Evolutionary conservation across 2,113 vertebrate species (phyloP).

Genomic region (Jacana jacana): DNA sequence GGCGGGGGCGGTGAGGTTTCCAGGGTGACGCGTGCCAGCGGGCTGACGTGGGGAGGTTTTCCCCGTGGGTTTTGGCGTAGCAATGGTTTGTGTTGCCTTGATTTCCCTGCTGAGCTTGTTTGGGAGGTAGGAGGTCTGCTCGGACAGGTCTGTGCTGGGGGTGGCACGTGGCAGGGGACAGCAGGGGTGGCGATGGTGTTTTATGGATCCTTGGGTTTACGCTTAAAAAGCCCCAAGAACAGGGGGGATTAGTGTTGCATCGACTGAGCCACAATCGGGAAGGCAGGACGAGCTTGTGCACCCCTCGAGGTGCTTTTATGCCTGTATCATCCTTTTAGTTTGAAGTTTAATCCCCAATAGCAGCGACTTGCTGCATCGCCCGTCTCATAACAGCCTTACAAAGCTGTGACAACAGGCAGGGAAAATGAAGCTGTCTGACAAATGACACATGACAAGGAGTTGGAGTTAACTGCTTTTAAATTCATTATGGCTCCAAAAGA

Average conservation of each 20-base stretch:
- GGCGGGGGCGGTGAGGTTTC: not conserved
- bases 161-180: not conserved
- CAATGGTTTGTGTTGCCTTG: not conserved
- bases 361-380: not conserved
- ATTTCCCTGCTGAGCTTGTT: not conserved
- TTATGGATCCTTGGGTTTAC: not conserved
- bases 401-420: not conserved
- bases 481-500: not conserved
- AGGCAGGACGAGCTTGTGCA: not conserved
- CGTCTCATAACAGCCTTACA: not conserved
- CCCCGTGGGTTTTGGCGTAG: not conserved
- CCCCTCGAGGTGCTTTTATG: not conserved
- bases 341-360: not conserved
- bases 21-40: not conserved
- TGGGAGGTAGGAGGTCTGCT: not conserved
- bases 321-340: not conserved
- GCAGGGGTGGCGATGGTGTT: not conserved
- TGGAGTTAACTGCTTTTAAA: not conserved
- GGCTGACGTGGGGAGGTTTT: not conserved
- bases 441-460: not conserved
- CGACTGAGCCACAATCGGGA: not conserved
- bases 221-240: not conserved
- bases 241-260: not conserved
- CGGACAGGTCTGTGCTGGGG: not conserved
- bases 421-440: not conserved